Conservation (phyloP, 2,113 vertebrate species). For the Salvelinus namaycush region DNA sequence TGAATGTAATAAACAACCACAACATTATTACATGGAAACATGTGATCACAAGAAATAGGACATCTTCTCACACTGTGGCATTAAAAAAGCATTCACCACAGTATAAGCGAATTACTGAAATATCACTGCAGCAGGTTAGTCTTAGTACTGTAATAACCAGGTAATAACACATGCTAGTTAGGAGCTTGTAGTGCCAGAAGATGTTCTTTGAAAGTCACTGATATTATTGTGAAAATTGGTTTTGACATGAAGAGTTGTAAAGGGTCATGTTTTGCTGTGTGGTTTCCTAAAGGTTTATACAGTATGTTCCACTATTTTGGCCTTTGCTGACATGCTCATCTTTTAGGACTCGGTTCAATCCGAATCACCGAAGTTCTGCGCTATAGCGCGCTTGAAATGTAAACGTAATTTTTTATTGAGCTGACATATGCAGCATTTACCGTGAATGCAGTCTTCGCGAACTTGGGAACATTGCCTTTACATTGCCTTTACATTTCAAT, state of each 20-base stretch:
- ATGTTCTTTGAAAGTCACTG: constrained; percentile 2
- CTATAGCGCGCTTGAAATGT: not conserved
- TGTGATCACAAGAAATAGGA: not conserved
- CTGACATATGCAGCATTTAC: too few relatives aligned
- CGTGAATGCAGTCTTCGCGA: not conserved
- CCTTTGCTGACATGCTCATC: constrained; percentile 1
- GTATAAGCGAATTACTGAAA: not conserved
- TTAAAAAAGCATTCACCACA: constrained; percentile 3
- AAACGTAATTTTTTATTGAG: not conserved
- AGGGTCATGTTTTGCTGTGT: constrained; percentile 11
- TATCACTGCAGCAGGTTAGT: constrained; percentile 6
- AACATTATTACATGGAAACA: too few relatives aligned
- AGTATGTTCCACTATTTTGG: not conserved
- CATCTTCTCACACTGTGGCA: not conserved
- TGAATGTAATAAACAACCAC: not conserved
- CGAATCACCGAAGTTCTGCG: too few relatives aligned
- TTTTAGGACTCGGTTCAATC: not conserved
- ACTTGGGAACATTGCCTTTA: too few relatives aligned
- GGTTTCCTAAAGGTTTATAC: not conserved
- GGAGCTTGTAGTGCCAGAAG: constrained; percentile 7
- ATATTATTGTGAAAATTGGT: constrained; percentile 8
- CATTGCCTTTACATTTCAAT: too few relatives aligned
- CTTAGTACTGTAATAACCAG: not conserved
- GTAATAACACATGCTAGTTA: not conserved
- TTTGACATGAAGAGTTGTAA: constrained; percentile 53